phyloP scores from a whole-genome alignment of 2,113 vertebrate species.

The Embiotoca jacksoni region DNA sequence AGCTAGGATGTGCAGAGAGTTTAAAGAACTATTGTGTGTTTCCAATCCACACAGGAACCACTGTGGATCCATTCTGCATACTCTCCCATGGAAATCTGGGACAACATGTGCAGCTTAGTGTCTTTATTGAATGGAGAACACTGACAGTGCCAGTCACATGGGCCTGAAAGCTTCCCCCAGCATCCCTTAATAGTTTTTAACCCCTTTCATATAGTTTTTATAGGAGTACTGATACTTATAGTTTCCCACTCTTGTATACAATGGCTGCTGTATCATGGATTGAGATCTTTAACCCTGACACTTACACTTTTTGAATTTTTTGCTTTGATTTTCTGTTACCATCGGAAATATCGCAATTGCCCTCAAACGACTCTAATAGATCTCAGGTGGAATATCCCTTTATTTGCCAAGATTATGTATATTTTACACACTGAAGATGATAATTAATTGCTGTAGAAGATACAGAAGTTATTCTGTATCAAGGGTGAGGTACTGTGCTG shows the following conservation, averaged over 20 bases:
- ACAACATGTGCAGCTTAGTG: slow-evolving; percentile 68
- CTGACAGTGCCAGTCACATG: slow-evolving; percentile 29
- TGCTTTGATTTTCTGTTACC: too few relatives aligned
- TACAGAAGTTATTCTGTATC: slow-evolving; percentile 12
- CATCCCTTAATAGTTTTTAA: slow-evolving; percentile 30
- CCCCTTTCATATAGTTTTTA: slow-evolving; percentile 31
- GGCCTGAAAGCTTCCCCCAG: slow-evolving; percentile 17
- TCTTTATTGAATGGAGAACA: slow-evolving; percentile 44
- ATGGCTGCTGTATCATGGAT: background rate
- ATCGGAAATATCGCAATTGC: too few relatives aligned
- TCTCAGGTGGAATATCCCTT: background rate
- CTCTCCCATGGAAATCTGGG: slow-evolving; percentile 47
- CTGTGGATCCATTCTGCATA: slow-evolving; percentile 25
- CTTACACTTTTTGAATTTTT: background rate
- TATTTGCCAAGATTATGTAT: background rate
- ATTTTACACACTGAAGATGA: background rate
- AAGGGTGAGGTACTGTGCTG: background rate
- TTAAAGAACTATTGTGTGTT: slow-evolving; percentile 11
- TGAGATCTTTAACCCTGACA: background rate
- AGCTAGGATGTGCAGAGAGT: slow-evolving; percentile 19
- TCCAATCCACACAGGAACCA: slow-evolving; percentile 42
- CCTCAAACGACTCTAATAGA: background rate
- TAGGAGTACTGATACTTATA: background rate
- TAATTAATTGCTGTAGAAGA: background rate
- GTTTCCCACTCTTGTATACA: background rate